Evolutionary conservation across 2,797 vertebrate species (phyloP).

Genomic region (Cryptoprocta ferox): DNA sequence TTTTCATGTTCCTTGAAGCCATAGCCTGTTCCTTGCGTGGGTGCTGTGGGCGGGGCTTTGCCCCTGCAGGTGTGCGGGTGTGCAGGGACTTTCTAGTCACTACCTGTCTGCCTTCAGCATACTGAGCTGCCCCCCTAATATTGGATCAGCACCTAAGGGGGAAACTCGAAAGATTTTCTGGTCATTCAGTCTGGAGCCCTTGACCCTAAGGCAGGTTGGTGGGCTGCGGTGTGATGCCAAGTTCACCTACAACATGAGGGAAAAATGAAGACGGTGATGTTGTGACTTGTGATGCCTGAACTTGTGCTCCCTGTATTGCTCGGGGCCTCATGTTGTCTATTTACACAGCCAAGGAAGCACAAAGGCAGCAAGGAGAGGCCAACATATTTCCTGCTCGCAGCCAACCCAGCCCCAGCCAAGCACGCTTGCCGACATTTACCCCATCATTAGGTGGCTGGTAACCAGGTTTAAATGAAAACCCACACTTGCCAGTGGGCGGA

Average conservation of each 20-base stretch:
- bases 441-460: neutral
- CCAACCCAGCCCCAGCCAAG: neutral
- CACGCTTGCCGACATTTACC: neutral
- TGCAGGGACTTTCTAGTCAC: neutral
- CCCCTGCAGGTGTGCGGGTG: rapidly evolving
- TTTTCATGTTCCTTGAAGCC: neutral
- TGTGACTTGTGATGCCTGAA: neutral
- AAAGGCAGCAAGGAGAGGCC: neutral
- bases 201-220: neutral
- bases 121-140: neutral
- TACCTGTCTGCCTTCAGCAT: neutral
- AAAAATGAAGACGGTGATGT: neutral
- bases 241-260: neutral
- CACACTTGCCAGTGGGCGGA: neutral
- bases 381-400: neutral
- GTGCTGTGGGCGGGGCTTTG: neutral
- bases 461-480: constrained; percentile 51
- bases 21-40: rapidly evolving
- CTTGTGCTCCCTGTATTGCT: neutral
- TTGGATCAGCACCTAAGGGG: neutral
- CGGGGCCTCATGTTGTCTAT: neutral
- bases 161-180: neutral
- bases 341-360: neutral
- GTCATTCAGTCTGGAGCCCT: neutral
- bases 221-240: rapidly evolving